Base-by-base conservation (phyloP, 1,140 invertebrate genomes). In the Drosophila lacteicornis region DNA sequence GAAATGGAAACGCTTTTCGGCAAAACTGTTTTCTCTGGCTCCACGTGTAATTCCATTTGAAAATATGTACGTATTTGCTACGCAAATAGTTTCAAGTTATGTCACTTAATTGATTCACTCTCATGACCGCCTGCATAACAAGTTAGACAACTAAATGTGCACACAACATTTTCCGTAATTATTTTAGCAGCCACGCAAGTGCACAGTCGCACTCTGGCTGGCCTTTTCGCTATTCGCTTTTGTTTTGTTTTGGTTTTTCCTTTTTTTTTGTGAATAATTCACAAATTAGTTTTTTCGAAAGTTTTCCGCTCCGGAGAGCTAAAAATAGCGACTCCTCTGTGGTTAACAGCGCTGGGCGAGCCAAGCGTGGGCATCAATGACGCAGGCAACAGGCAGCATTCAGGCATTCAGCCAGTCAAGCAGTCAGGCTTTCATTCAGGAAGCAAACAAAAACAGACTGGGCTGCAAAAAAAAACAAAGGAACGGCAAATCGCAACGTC, bases 281-380 rank as follows among this genome's bases (percentile, higher is more conserved):
- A 27, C 47, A 70, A 70, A 70, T 67, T 68, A 68, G 67, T 68
- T 70, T 68, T 30, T 30, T n/a, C 42, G 12, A 46, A 70, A 70
- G 49, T 67, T 67, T 51, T 51, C 43, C 42, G 42, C 59, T 46
- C 4, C 58, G 19, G 11, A 25, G 30, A 42, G 58, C 49, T 51
- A 67, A 67, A 67, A 33, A 67, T 67, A 67, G 45, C 43, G 25
- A 9, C 40, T 17, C 49, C 62, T 42, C 40, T 51, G 53, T 71
- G 67, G 67, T 73, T 71, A 73, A 73, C 30, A 19, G 47, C 63
- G 65, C 13, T 53, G n/a, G n/a, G 40, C 27, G 66, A 25, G 17
- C 30, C 53, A 15, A 45, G 56, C 75, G 75, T 79, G 75, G 76
- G 76, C 67, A 55, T 79, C 66, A 55, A 79, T 79, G 76, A 79